Evolutionary conservation across 2,113 vertebrate species (phyloP), one percentile per base, ranked within the genome.

Genomic region (Conger conger): DNA sequence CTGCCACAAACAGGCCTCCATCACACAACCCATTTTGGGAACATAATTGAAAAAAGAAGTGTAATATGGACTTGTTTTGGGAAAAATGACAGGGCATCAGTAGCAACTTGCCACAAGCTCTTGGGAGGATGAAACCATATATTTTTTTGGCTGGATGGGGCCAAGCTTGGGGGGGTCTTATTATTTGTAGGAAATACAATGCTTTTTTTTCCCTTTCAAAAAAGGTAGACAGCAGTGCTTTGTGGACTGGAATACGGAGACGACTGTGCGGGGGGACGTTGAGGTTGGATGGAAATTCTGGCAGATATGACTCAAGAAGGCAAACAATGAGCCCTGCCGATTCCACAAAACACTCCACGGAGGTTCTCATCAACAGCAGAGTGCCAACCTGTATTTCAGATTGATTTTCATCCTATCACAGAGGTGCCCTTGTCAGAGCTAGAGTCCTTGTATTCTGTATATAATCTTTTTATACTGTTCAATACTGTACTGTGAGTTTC

Each of bases 1-100:
- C 88, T 92, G 92, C 88, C 91, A 93, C 89, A 94, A 92, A 93
- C 91, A 89, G 87, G 86, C 87, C 80, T 89, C 87, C 88, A 86
- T 89, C 86, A 89, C 40, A 42, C 38, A 80, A 84, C 85, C 83
- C 38, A 27, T 86, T 88, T 78, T 87, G 82, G 85, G 82, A 84
- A 90, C 82, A 87, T 90, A 91, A 90, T 91, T 87, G 86, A 79
- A 50, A 79, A 90, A 83, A 86, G 85, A 89, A n/a, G n/a, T 40
- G 63, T 84, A 91, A 89, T 90, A 92, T 89, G 88, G 86, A 90
- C 86, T 89, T 86, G 86, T 80, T 86, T 76, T 87, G 80, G 82
- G 88, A 80, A 81, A 91, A 88, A 79, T 86, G 89, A 91, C 90
- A 87, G 91, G 92, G 90, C 91, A 92, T 92, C 88, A 92, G 89